Conservation (phyloP, 37 sponge, comb jelly and placozoan species). For the Halisarca cf. caerulea region DNA sequence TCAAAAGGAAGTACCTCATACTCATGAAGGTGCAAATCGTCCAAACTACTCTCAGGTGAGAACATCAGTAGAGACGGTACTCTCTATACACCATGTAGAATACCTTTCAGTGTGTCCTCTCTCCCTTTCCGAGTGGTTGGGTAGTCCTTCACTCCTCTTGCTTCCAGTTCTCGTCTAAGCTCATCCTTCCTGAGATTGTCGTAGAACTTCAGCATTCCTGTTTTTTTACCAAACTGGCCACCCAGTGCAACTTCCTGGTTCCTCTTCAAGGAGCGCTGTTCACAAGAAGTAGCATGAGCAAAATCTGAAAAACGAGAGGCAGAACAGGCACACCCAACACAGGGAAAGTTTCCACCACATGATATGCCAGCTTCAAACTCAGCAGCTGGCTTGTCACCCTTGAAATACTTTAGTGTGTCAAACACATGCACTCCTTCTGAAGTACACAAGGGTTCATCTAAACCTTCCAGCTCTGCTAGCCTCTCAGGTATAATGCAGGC, state of each 20-base stretch:
- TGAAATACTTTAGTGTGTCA: constrained; percentile 25
- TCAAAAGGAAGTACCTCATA: constrained; percentile 25
- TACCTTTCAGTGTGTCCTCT: not conserved
- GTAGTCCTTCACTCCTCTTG: constrained; percentile 17
- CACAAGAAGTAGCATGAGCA: not conserved
- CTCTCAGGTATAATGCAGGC: no score
- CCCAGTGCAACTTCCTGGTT: constrained; percentile 15
- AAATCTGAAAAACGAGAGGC: constrained; percentile 17
- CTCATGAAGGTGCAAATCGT: not conserved
- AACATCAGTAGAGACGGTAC: not conserved
- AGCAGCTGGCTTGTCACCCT: constrained; percentile 30
- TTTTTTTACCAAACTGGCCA: constrained; percentile 17
- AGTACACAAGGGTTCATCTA: not conserved
- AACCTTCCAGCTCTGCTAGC: no score
- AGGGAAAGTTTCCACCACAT: constrained; percentile 37
- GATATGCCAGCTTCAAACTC: constrained; percentile 32
- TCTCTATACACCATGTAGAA: not conserved
- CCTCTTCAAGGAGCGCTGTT: constrained; percentile 9
- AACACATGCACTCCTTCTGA: not conserved
- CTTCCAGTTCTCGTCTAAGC: not conserved
- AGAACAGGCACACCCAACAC: constrained; percentile 15
- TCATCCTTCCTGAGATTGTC: not conserved
- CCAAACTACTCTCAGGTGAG: constrained; percentile 2
- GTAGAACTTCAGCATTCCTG: not conserved
- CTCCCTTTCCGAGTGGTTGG: not conserved